phyloP scores from a whole-genome alignment of 1,140 invertebrate species.

The Hyphantria cunea region DNA sequence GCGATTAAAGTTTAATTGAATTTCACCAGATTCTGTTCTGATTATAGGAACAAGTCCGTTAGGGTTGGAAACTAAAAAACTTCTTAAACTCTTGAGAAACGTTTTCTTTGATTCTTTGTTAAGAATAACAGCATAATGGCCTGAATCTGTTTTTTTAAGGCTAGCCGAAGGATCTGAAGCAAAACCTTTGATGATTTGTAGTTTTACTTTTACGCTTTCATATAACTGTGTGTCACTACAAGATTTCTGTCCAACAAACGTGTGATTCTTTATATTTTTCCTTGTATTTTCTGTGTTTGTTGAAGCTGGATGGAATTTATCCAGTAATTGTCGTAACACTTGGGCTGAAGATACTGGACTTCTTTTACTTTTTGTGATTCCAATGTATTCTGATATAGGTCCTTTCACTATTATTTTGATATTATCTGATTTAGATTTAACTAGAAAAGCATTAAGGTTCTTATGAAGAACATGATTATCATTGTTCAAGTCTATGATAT shows the following conservation, averaged over 20 bases:
- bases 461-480: constrained; percentile 13
- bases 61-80: constrained; percentile 36
- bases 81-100: constrained; percentile 48
- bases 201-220: constrained; percentile 36
- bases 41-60: constrained; percentile 45
- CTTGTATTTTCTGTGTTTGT: constrained; percentile 20
- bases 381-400: constrained; percentile 19
- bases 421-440: constrained; percentile 49
- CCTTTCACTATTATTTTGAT: constrained; percentile 50
- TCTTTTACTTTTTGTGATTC: constrained; percentile 12
- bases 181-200: constrained; percentile 34
- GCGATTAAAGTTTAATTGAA: constrained; percentile 43
- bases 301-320: constrained; percentile 21
- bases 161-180: constrained; percentile 32
- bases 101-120: constrained; percentile 49
- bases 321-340: constrained; percentile 30
- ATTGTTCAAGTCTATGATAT: constrained; percentile 43
- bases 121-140: constrained; percentile 44
- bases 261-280: constrained; percentile 25
- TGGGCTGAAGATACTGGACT: constrained; percentile 31
- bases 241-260: constrained; percentile 24
- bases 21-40: constrained; percentile 42
- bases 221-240: constrained; percentile 49
- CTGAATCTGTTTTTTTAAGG: constrained; percentile 44
- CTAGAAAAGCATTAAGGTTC: constrained; percentile 44